Conservation (phyloP, 2,888 invertebrate species). For the Exocentrus adspersus region DNA sequence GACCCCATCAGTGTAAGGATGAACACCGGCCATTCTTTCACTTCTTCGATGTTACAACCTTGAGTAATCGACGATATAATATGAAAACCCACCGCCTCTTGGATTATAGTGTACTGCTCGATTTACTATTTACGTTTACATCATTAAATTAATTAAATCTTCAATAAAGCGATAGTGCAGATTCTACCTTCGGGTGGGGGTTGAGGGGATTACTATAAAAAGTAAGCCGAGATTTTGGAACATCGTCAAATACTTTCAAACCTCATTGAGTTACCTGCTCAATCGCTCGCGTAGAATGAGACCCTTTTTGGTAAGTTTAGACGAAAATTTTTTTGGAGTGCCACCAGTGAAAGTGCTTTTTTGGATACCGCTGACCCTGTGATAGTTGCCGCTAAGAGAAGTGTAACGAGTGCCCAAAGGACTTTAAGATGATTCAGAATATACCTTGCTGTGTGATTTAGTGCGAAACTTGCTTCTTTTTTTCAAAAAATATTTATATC, state of each 20-base stretch:
- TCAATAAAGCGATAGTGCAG: slow-evolving; percentile 29
- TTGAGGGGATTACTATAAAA: background rate
- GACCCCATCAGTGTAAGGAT: slow-evolving; percentile 15
- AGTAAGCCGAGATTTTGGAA: slow-evolving; percentile 40
- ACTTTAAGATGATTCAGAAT: no score
- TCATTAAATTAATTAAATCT: slow-evolving; percentile 38
- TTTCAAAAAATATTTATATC: no score
- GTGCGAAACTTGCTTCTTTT: no score
- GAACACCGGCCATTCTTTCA: slow-evolving; percentile 6
- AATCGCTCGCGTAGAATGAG: slow-evolving; percentile 38
- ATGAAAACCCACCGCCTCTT: slow-evolving; percentile 10
- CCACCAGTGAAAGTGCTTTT: background rate
- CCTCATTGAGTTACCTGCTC: slow-evolving; percentile 63
- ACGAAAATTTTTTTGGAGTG: background rate
- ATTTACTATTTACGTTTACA: slow-evolving; percentile 36
- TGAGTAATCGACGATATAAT: slow-evolving; percentile 3
- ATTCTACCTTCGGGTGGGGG: slow-evolving; percentile 31
- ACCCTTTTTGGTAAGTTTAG: slow-evolving; percentile 48
- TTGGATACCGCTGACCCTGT: background rate
- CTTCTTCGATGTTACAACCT: slow-evolving; percentile 6
- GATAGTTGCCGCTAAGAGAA: background rate
- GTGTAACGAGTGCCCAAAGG: background rate
- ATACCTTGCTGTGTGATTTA: no score
- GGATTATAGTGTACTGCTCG: slow-evolving; percentile 26
- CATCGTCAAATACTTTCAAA: slow-evolving; percentile 70